Evolutionary conservation across 2,113 vertebrate species (phyloP).

Genomic region (Heterocephalus glaber): DNA sequence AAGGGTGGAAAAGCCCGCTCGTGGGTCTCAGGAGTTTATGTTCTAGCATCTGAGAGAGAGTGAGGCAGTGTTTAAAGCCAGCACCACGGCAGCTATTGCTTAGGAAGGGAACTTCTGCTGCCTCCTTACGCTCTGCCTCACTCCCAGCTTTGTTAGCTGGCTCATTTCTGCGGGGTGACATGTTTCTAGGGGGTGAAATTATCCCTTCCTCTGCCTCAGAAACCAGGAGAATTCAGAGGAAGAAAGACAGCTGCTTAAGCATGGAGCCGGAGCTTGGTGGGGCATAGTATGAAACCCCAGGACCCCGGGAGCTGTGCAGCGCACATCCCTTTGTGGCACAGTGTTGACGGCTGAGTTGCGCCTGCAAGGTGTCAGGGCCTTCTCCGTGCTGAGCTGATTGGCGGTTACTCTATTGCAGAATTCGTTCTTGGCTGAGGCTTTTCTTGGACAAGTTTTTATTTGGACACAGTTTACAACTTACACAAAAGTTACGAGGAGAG

Average conservation of each 20-base stretch:
- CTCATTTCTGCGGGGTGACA: too few relatives aligned
- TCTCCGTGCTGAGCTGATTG: neutral
- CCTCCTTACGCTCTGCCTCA: neutral
- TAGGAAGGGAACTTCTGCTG: neutral
- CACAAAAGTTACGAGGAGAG: neutral
- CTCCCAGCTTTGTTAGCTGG: neutral
- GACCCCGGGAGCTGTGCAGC: too few relatives aligned
- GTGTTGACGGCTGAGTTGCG: neutral
- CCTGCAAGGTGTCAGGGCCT: neutral
- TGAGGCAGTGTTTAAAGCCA: neutral
- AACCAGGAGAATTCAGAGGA: constrained; percentile 6
- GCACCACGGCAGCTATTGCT: neutral
- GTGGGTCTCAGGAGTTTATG: neutral
- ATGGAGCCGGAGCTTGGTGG: neutral
- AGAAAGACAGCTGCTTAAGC: neutral
- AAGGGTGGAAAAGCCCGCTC: neutral
- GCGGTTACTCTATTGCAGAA: neutral
- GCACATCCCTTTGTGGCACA: neutral
- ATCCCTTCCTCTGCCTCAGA: neutral
- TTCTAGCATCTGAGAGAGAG: neutral
- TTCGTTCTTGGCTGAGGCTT: neutral
- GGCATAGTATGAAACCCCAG: neutral
- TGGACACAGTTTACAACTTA: constrained; percentile 4
- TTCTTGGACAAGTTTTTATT: constrained; percentile 23
- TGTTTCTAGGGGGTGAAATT: too few relatives aligned